Evolutionary conservation across 2,797 vertebrate species (phyloP), one percentile per base, ranked within the genome.

Genomic region (Paratrypauchen microcephalus): DNA sequence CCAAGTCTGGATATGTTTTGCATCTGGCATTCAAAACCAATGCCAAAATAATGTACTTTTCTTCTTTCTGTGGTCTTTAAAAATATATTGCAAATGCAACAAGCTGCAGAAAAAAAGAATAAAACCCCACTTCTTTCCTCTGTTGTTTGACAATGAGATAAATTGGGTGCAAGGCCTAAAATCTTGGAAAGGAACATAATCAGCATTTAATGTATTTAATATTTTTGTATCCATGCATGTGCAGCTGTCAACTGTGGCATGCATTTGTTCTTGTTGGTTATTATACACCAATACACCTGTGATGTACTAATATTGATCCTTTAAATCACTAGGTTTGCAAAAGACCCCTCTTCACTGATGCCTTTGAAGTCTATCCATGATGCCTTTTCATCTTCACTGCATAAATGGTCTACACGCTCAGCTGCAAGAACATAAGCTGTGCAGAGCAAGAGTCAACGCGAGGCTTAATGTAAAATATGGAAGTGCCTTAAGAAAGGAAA

Each of bases 351-450:
- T 71, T 5, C 23, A 72, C 66, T 77, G 81, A 73, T 83, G 54
- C 77, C 85, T 86, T 79, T 75, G 24, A 69, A 86, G 68, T 75
- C 73, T 68, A 73, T 64, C 71, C 71, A 64, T 79, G 77, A 84
- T 72, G 83, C 77, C 78, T 81, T 87, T 87, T 90, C 73, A 89
- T 87, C 83, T 87, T 79, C 66, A 21, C 68, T 58, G 69, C 79
- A 77, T 74, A 79, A 77, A 87, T 78, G 76, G 79, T 86, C 75
- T 82, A 86, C 79, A 80, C 77, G 85, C 85, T 88, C 76, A 83
- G 80, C 80, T 68, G 66, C 30, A 71, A 77, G 81, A 85, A 83
- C 72, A 79, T 78, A 82, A 74, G 82, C 80, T 87, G 66, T 65
- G 72, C 73, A 69, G 78, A 16, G 13, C 52, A 41, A 48, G 76